Conservation (phyloP, 2,113 vertebrate genomes). For the Poicephalus gulielmi region DNA sequence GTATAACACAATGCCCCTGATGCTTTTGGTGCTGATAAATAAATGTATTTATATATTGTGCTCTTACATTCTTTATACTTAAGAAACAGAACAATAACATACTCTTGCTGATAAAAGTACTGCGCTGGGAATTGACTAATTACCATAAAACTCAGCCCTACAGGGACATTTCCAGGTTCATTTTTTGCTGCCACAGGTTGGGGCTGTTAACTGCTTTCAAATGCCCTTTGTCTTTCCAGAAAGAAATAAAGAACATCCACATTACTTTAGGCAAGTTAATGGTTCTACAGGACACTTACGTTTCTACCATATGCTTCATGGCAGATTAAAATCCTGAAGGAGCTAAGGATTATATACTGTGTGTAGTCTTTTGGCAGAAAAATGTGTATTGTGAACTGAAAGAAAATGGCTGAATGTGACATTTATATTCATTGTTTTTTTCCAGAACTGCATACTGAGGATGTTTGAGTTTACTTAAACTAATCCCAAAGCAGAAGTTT, state of each 20-base stretch:
- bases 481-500: background rate
- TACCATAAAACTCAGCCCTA: constrained; percentile 62
- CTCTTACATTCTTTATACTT: background rate
- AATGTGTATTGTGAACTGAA: constrained; percentile 19
- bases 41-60: constrained; percentile 26
- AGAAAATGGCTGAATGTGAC: constrained; percentile 7
- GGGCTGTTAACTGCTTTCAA: constrained; percentile 66
- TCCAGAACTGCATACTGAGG: background rate
- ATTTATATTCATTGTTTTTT: constrained; percentile 49
- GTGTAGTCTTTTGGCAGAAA: constrained; percentile 30
- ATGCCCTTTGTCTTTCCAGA: constrained; percentile 65
- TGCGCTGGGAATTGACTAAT: constrained; percentile 61
- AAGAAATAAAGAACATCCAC: constrained; percentile 64
- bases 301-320: constrained; percentile 59
- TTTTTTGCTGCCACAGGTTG: constrained; percentile 70
- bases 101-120: constrained; percentile 53
- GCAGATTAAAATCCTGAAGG: constrained; percentile 60
- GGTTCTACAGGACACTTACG: constrained; percentile 45
- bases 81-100: constrained; percentile 55
- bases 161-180: constrained; percentile 63
- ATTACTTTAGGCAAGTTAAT: constrained; percentile 55
- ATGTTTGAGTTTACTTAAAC: constrained; percentile 27
- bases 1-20: background rate
- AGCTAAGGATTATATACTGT: constrained; percentile 30
- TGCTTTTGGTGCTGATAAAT: constrained; percentile 9